phyloP scores from a whole-genome alignment of 1,140 invertebrate species.

The Pogonus chalceus region DNA sequence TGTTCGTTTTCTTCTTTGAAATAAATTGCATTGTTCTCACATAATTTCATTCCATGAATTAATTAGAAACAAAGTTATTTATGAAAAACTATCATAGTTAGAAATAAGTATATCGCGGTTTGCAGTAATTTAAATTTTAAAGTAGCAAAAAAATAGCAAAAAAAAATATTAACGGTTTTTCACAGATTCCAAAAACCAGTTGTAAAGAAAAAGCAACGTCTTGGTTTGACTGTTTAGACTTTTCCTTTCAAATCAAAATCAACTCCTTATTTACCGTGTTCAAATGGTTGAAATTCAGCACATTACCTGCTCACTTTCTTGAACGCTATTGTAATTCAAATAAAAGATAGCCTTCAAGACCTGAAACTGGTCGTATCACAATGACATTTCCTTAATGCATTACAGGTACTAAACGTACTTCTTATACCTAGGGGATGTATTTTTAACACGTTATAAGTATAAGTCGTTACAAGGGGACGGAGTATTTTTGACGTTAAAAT shows the following conservation, averaged over 20 bases:
- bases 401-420: not conserved
- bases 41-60: no score
- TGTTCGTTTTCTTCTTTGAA: no score
- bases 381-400: not conserved
- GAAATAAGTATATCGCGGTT: no score
- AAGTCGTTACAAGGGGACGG: not conserved
- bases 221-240: not conserved
- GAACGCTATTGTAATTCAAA: not conserved
- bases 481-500: slow-evolving; percentile 4
- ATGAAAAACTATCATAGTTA: no score
- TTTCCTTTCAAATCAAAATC: not conserved
- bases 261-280: not conserved
- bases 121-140: no score
- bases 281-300: not conserved
- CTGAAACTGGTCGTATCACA: not conserved
- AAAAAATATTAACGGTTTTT: slow-evolving; percentile 1
- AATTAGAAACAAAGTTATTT: no score
- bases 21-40: no score
- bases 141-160: not conserved
- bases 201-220: not conserved
- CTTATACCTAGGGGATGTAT: not conserved
- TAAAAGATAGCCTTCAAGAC: slow-evolving; percentile 4
- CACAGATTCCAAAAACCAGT: not conserved
- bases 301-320: slow-evolving; percentile 1
- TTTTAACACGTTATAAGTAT: not conserved